phyloP scores from a whole-genome alignment of 2,797 vertebrate species.

The Bucorvus abyssinicus region DNA sequence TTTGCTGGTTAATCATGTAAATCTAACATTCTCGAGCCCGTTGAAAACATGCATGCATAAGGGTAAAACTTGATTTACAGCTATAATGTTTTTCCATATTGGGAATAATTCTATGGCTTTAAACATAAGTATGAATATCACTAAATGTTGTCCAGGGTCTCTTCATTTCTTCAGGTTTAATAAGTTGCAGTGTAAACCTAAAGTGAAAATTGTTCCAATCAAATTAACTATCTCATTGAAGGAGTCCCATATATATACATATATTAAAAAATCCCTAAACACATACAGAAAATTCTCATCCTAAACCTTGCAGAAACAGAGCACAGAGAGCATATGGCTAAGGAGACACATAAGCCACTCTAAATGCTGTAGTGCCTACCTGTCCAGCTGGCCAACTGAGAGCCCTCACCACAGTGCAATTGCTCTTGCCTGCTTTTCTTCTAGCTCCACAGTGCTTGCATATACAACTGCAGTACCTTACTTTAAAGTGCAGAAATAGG shows the following conservation, averaged over 20 bases:
- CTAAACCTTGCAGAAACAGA: neutral
- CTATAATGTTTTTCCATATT: neutral
- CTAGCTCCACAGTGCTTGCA: neutral
- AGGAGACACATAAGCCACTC: neutral
- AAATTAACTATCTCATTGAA: neutral
- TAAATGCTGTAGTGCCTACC: neutral
- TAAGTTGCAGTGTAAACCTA: neutral
- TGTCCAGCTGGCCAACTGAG: neutral
- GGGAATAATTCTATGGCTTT: neutral
- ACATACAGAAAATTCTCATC: neutral
- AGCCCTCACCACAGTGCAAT: neutral
- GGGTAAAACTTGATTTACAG: neutral
- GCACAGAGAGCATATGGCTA: neutral
- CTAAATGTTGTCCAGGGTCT: neutral
- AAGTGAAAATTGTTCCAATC: neutral
- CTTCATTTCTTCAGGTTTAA: neutral
- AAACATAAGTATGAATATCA: neutral
- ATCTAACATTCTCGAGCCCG: neutral
- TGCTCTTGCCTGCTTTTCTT: neutral
- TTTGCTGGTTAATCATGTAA: neutral
- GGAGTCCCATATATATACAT: neutral
- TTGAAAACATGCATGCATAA: neutral
- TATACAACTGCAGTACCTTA: neutral
- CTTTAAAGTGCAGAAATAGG: neutral
- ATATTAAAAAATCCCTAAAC: neutral